These are phyloP conservation scores for Emydura subglobosa DNA, from an alignment of 2,113 vertebrate species.

Conservation along the genomic window DNA sequence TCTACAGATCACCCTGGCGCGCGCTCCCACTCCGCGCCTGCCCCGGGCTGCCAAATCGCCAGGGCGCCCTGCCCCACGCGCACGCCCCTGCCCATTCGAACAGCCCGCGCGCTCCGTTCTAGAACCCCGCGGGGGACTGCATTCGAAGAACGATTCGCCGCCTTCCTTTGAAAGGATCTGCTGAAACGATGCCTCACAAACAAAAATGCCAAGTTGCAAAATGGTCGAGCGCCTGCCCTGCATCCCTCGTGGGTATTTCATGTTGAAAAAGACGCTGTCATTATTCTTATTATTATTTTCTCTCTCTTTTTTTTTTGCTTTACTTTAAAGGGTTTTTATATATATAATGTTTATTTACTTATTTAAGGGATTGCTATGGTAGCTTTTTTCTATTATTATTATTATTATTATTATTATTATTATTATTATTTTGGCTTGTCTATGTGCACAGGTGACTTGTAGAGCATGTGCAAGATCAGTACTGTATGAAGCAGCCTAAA, in stretches of 20 bases:
- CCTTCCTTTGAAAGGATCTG: constrained; percentile 75
- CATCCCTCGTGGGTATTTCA: constrained; percentile 85
- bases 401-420: constrained; percentile 74
- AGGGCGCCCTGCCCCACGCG: not conserved
- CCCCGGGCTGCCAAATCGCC: not conserved
- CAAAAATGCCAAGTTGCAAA: constrained; percentile 66
- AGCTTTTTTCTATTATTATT: constrained; percentile 82
- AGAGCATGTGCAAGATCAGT: constrained; percentile 86
- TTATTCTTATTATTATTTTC: not conserved
- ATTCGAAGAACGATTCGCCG: constrained; percentile 51
- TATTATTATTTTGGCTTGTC: constrained; percentile 87
- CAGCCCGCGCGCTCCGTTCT: not conserved
- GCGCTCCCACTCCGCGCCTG: not conserved
- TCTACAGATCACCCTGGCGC: not conserved
- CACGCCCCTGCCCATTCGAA: not conserved
- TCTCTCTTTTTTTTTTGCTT: constrained; percentile 88
- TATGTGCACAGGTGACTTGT: constrained; percentile 90
- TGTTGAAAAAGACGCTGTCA: constrained; percentile 86
- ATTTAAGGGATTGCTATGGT: constrained; percentile 93
- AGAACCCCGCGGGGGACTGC: constrained; percentile 6
- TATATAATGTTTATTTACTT: constrained; percentile 97
- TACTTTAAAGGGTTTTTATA: constrained; percentile 85
- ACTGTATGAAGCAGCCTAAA: constrained; percentile 86
- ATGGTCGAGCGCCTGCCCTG: constrained; percentile 77
- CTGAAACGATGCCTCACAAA: constrained; percentile 69